Conservation (phyloP, 1,140 invertebrate species). For the Bombus terrestris region DNA sequence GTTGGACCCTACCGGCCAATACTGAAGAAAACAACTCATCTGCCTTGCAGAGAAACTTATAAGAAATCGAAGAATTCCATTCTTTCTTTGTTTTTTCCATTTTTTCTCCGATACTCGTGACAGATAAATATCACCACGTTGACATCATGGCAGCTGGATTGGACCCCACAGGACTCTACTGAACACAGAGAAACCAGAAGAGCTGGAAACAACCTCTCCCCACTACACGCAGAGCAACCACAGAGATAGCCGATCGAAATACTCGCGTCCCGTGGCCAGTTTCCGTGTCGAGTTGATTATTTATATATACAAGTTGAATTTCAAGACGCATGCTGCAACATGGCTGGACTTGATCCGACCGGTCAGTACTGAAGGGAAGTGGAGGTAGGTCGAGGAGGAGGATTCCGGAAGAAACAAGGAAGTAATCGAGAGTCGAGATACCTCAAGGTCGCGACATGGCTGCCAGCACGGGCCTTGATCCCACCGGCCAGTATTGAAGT, state of each 20-base stretch:
- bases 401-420: conserved; percentile 59
- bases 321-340: conserved; percentile 45
- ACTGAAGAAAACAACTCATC: conserved; percentile 67
- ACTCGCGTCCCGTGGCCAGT: not conserved
- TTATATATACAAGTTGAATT: not conserved
- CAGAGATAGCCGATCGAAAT: conserved; percentile 6
- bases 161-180: conserved; percentile 79
- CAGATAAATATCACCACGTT: conserved; percentile 38
- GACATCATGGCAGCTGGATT: conserved; percentile 73
- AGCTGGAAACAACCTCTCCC: not conserved
- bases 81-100: too few relatives aligned
- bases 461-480: conserved; percentile 72
- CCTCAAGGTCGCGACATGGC: conserved; percentile 78
- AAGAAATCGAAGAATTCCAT: not conserved
- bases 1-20: conserved; percentile 80
- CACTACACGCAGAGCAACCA: not conserved
- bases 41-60: not conserved
- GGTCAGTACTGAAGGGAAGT: conserved; percentile 70
- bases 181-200: conserved; percentile 44
- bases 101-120: not conserved
- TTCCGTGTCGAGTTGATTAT: conserved; percentile 17
- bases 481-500: conserved; percentile 77
- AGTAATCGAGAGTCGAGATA: conserved; percentile 50
- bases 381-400: conserved; percentile 53
- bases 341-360: conserved; percentile 74